Evolutionary conservation across 1,140 invertebrate genomes (phyloP).

Genomic region (Frieseomelitta varia): DNA sequence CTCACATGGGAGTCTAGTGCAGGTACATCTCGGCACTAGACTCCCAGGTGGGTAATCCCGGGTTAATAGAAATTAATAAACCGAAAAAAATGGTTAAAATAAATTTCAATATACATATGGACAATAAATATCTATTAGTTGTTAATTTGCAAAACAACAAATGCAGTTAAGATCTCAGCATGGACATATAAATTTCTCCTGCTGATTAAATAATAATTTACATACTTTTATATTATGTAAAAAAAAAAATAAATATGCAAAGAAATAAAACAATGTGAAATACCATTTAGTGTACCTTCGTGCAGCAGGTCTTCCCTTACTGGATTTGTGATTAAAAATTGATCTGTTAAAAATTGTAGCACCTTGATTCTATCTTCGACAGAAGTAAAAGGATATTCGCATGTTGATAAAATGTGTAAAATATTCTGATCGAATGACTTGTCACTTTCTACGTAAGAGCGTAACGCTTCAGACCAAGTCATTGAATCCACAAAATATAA

Average conservation of each 20-base stretch:
- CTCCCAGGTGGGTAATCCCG: too few relatives aligned
- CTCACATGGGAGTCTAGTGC: too few relatives aligned
- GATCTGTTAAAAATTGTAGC: slow-evolving; percentile 95
- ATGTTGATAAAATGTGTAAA: slow-evolving; percentile 86
- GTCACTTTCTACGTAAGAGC: slow-evolving; percentile 95
- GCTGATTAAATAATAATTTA: slow-evolving; percentile 35
- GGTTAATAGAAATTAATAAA: background rate
- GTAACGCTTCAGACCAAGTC: slow-evolving; percentile 96
- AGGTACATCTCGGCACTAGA: too few relatives aligned
- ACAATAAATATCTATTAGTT: background rate
- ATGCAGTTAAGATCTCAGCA: slow-evolving; percentile 42
- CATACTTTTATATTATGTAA: background rate
- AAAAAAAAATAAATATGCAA: background rate
- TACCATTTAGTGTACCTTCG: slow-evolving; percentile 88
- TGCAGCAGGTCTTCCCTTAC: slow-evolving; percentile 96
- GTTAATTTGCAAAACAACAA: background rate
- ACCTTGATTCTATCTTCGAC: slow-evolving; percentile 93
- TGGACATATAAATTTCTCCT: slow-evolving; percentile 48
- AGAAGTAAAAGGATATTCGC: slow-evolving; percentile 94
- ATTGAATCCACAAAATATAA: slow-evolving; percentile 95
- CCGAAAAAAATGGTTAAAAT: background rate
- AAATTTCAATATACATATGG: background rate
- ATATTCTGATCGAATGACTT: slow-evolving; percentile 89
- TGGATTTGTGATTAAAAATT: slow-evolving; percentile 96
- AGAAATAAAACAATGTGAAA: slow-evolving; percentile 30